These are phyloP conservation scores for Rallus crepitans DNA, from an alignment of 2,797 vertebrate species.

Conservation along the genomic window DNA sequence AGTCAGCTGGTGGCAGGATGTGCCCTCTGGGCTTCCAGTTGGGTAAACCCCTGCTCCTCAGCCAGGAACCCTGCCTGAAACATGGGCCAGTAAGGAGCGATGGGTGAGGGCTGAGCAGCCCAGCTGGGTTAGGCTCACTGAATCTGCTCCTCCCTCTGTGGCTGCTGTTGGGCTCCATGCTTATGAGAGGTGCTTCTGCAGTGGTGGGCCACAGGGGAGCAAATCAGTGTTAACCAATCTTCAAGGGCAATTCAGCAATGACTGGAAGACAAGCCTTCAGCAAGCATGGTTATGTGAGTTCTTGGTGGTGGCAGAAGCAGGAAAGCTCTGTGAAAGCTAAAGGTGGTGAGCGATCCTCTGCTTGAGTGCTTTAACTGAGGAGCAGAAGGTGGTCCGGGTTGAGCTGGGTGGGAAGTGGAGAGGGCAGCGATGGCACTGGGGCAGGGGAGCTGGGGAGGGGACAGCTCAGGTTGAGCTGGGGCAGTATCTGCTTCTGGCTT, in stretches of 20 bases:
- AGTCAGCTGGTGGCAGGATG: neutral
- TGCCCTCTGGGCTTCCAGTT: neutral
- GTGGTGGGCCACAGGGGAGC: neutral
- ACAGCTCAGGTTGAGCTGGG: neutral
- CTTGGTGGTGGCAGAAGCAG: accelerated
- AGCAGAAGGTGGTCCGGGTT: neutral
- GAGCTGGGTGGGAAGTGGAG: neutral
- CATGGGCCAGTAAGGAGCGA: neutral
- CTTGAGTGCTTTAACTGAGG: neutral
- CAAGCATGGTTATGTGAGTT: neutral
- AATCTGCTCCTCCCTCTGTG: neutral
- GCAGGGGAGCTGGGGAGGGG: neutral
- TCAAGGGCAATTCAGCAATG: neutral
- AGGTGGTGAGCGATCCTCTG: accelerated
- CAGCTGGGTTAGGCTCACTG: neutral
- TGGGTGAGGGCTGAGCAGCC: too few species aligned
- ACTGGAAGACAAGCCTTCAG: neutral
- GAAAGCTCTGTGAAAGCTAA: neutral
- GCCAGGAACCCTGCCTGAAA: neutral
- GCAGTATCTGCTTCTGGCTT: neutral
- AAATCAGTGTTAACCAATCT: neutral
- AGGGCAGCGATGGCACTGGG: neutral
- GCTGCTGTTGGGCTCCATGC: neutral
- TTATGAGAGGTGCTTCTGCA: neutral
- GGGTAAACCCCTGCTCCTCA: accelerated